phyloP scores from a whole-genome alignment of 1,140 invertebrate species.

The Antheraea pernyi region DNA sequence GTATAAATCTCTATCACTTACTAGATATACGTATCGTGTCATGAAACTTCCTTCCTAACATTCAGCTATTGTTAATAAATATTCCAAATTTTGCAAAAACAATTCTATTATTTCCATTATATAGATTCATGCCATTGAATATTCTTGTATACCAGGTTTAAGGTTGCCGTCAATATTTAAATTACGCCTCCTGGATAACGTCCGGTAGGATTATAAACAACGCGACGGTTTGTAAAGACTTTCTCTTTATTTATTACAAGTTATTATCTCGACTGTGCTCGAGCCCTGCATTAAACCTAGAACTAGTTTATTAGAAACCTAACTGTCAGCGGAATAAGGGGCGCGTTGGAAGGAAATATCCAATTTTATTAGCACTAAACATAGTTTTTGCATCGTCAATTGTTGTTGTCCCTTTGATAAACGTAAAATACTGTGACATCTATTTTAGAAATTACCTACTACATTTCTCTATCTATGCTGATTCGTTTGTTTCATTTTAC shows the following conservation, averaged over 20 bases:
- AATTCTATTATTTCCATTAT: too few species aligned
- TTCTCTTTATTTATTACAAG: constrained; percentile 15
- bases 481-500: not conserved
- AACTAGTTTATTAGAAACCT: constrained; percentile 19
- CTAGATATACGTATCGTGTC: too few species aligned
- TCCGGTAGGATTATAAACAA: constrained; percentile 4
- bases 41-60: too few species aligned
- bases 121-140: too few species aligned
- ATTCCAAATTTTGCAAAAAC: too few species aligned
- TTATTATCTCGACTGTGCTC: constrained; percentile 9
- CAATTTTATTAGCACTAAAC: constrained; percentile 33
- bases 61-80: too few species aligned
- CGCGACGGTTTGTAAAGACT: constrained; percentile 6
- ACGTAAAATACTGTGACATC: not conserved
- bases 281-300: not conserved
- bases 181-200: not conserved
- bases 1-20: too few species aligned
- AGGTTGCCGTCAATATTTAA: not conserved
- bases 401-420: not conserved
- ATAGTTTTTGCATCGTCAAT: constrained; percentile 5
- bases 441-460: not conserved
- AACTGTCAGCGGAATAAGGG: constrained; percentile 8
- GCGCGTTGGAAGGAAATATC: constrained; percentile 32
- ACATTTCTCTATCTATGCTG: not conserved
- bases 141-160: not conserved